phyloP scores from a whole-genome alignment of 2,888 invertebrate species.

The Seira sanloemensis region DNA sequence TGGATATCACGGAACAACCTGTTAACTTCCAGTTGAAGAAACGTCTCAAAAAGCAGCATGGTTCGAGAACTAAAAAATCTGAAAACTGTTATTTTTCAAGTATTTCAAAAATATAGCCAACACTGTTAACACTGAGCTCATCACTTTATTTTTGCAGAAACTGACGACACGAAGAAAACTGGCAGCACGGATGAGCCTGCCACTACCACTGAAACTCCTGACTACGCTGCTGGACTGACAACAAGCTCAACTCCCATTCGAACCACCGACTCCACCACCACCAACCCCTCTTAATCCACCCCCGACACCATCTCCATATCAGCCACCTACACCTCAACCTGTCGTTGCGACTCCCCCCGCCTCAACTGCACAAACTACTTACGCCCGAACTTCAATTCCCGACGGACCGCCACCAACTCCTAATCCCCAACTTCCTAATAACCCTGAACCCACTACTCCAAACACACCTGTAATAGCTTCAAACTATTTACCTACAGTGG shows the following conservation, averaged over 20 bases:
- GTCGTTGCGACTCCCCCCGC: constrained; percentile 66
- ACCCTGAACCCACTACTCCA: constrained; percentile 50
- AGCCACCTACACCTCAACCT: constrained; percentile 74
- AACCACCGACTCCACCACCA: constrained; percentile 74
- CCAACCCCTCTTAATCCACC: constrained; percentile 74
- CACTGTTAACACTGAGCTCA: too few species aligned
- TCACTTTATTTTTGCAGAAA: constrained; percentile 46
- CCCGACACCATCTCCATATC: constrained; percentile 74
- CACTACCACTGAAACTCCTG: constrained; percentile 80
- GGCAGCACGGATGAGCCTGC: constrained; percentile 74
- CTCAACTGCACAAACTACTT: constrained; percentile 56
- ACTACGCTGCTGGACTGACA: constrained; percentile 88
- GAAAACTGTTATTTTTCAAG: background rate
- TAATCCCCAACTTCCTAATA: constrained; percentile 61
- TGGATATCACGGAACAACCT: constrained; percentile 96
- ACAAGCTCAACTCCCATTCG: constrained; percentile 78
- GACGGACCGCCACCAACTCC: constrained; percentile 68
- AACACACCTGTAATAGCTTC: background rate
- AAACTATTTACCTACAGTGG: background rate
- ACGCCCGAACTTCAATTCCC: constrained; percentile 53
- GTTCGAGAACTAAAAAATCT: too few species aligned
- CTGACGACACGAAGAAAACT: constrained; percentile 75
- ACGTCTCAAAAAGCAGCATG: constrained; percentile 89
- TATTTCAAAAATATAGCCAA: too few species aligned
- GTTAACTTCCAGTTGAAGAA: constrained; percentile 89